phyloP scores from a whole-genome alignment of 2,888 invertebrate species.

The Drosophila neonasuta region DNA sequence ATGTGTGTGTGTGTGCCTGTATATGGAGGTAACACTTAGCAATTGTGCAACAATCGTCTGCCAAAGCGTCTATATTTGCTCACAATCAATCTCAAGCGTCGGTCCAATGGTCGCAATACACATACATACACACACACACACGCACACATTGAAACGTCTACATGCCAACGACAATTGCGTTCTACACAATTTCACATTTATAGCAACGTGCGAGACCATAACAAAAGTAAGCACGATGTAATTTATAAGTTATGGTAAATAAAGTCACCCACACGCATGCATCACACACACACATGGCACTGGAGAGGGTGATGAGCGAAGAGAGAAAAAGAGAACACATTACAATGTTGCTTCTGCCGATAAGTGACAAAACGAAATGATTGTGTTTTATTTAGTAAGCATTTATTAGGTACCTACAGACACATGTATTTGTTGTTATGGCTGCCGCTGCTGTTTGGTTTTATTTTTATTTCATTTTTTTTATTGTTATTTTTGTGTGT shows the following conservation, averaged over 20 bases:
- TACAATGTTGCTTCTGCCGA: conserved; percentile 29
- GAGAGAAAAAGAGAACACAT: neutral
- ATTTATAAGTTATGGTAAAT: conserved; percentile 63
- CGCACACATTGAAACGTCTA: neutral
- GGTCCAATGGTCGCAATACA: conserved; percentile 43
- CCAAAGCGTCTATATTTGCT: conserved; percentile 60
- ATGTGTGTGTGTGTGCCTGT: neutral
- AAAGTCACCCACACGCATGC: conserved; percentile 41
- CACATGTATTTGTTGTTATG: conserved; percentile 7
- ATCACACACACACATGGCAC: conserved; percentile 1
- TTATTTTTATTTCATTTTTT: conserved; percentile 5
- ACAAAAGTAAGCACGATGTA: conserved; percentile 48
- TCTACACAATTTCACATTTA: conserved; percentile 59
- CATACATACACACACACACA: conserved; percentile 3
- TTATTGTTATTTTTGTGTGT: conserved; percentile 23
- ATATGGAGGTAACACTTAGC: conserved; percentile 13
- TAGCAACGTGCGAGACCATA: conserved; percentile 55
- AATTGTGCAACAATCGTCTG: conserved; percentile 55
- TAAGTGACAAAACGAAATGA: conserved; percentile 14
- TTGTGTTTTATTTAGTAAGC: conserved; percentile 19
- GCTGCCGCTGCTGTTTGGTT: conserved; percentile 10
- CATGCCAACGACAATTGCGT: conserved; percentile 49
- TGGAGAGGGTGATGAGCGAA: neutral
- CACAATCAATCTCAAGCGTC: conserved; percentile 62
- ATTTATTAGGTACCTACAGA: conserved; percentile 6